A percentile compares a stretch with the other conserved stretches of the same genome.
These are phyloP conservation scores for Apis florea DNA, from an alignment of 1,140 invertebrate species.

Conservation along the genomic window DNA sequence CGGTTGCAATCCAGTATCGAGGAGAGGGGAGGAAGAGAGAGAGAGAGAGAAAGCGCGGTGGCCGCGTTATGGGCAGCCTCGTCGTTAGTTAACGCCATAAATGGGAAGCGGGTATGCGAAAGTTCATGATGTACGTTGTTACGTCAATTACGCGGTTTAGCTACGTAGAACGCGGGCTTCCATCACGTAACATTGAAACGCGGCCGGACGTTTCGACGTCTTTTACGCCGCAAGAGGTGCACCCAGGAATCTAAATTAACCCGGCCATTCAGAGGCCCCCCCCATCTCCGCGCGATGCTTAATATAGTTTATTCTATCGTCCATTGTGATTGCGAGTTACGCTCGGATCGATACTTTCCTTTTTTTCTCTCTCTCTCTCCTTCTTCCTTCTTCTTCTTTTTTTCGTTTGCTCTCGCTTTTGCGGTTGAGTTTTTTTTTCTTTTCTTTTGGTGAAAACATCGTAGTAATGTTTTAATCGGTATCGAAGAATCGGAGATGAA, in stretches of 20 bases:
- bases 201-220: constrained; percentile 30
- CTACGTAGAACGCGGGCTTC: background rate
- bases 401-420: too few species aligned
- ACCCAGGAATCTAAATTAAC: constrained; percentile 31
- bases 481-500: too few species aligned
- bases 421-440: too few species aligned
- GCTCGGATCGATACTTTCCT: background rate
- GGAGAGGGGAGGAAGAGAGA: too few species aligned
- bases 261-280: background rate
- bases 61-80: constrained; percentile 16
- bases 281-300: background rate
- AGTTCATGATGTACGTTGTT: constrained; percentile 41
- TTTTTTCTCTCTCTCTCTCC: too few species aligned
- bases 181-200: constrained; percentile 34
- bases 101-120: constrained; percentile 24
- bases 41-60: too few species aligned
- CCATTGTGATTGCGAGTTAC: background rate
- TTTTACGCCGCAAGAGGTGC: constrained; percentile 24
- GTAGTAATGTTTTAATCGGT: too few species aligned
- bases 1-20: constrained; percentile 3
- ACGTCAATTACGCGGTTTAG: constrained; percentile 44
- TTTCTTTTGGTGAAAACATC: too few species aligned
- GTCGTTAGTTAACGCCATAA: constrained; percentile 46
- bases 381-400: background rate
- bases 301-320: constrained; percentile 5